Evolutionary conservation across 2,888 invertebrate genomes (phyloP).

Genomic region (Labia minor): DNA sequence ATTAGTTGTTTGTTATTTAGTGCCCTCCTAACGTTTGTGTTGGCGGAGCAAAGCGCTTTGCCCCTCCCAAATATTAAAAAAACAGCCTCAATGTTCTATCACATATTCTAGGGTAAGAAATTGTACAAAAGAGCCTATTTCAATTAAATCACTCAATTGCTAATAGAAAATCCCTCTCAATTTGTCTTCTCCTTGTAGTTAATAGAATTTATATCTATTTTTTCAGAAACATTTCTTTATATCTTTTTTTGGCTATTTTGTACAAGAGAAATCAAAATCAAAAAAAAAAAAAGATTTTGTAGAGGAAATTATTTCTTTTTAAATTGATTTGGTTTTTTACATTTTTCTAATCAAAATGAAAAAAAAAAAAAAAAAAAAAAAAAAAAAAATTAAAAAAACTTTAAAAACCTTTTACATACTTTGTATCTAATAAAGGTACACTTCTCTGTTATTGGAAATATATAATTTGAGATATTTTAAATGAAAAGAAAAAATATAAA

Average conservation of each 20-base stretch:
- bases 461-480: too few species aligned
- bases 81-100: conserved; percentile 13
- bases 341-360: too few species aligned
- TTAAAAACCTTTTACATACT: too few species aligned
- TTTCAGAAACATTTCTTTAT: neutral
- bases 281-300: neutral
- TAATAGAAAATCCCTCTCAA: conserved; percentile 8
- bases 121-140: conserved; percentile 13
- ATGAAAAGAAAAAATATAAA: too few species aligned
- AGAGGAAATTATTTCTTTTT: neutral
- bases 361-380: too few species aligned
- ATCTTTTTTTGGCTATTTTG: neutral
- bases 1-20: conserved; percentile 1
- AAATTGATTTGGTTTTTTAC: neutral
- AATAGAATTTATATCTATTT: conserved; percentile 1
- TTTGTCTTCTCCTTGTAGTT: conserved; percentile 6
- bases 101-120: neutral
- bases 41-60: neutral
- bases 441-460: too few species aligned
- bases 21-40: conserved; percentile 4
- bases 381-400: too few species aligned
- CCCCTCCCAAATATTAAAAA: too few species aligned
- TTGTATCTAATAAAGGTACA: too few species aligned
- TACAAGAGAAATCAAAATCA: neutral
- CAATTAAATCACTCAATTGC: conserved; percentile 13